These are phyloP conservation scores for Porites cylindrica DNA, from an alignment of 92 coral and sea anemone genomes.

Conservation along the genomic window DNA sequence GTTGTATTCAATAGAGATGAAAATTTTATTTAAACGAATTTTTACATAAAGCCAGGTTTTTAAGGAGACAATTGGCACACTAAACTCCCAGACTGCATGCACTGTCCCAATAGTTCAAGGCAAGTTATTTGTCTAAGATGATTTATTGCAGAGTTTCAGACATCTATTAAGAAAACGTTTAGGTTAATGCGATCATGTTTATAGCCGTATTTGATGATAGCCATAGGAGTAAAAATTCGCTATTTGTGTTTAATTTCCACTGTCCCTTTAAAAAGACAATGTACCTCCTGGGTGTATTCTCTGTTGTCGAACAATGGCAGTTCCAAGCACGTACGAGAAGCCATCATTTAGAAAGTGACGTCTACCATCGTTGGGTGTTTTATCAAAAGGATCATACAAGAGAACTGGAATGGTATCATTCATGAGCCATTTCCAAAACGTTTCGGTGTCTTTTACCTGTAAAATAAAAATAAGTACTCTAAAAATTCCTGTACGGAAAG, in stretches of 20 bases:
- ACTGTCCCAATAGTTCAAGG: too few relatives aligned
- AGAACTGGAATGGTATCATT: constrained; percentile 57
- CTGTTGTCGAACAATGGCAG: constrained; percentile 74
- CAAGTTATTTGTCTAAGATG: too few relatives aligned
- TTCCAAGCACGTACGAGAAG: constrained; percentile 61
- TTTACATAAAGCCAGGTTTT: too few relatives aligned
- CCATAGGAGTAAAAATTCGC: not conserved
- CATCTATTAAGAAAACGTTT: too few relatives aligned
- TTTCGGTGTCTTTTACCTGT: constrained; percentile 51
- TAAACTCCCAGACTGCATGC: too few relatives aligned
- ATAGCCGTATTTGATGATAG: too few relatives aligned
- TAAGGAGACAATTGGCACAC: too few relatives aligned
- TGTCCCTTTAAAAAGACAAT: not conserved
- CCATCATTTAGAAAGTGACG: constrained; percentile 56
- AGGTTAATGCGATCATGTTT: too few relatives aligned
- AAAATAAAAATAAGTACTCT: not conserved
- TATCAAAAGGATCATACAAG: constrained; percentile 39
- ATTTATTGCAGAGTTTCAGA: too few relatives aligned
- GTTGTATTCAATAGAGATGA: too few relatives aligned
- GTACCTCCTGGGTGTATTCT: constrained; percentile 59
- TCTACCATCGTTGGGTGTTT: constrained; percentile 29
- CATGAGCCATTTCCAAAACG: constrained; percentile 68
- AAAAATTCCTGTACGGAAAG: too few relatives aligned
- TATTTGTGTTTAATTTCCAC: not conserved
- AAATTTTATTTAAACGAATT: too few relatives aligned